phyloP scores from a whole-genome alignment of 2,113 vertebrate species.

The Perca flavescens region DNA sequence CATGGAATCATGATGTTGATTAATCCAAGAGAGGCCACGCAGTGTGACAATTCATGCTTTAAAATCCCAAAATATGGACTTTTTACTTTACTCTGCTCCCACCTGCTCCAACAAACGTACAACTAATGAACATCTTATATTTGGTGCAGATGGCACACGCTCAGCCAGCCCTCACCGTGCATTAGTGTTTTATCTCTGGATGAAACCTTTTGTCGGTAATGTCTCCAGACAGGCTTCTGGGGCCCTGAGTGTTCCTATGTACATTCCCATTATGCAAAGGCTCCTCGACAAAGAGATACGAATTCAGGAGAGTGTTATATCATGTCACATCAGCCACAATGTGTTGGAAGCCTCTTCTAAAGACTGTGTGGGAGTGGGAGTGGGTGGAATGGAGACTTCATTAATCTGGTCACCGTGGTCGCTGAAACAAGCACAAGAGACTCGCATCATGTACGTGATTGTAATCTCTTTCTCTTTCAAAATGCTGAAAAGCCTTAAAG shows the following conservation, averaged over 20 bases:
- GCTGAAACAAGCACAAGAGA: slow-evolving; percentile 23
- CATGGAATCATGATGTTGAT: too few relatives aligned
- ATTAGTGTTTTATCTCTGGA: slow-evolving; percentile 56
- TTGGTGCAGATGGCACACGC: slow-evolving; percentile 17
- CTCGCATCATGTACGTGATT: neutral
- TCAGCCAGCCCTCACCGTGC: slow-evolving; percentile 18
- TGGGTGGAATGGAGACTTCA: slow-evolving; percentile 56
- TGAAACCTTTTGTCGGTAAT: slow-evolving; percentile 64
- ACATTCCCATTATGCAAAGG: slow-evolving; percentile 62
- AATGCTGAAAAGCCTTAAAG: slow-evolving; percentile 25
- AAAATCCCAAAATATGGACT: neutral
- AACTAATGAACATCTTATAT: slow-evolving; percentile 43
- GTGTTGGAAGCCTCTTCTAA: slow-evolving; percentile 55
- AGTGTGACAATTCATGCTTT: neutral
- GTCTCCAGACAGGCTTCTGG: slow-evolving; percentile 53
- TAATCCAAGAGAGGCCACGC: neutral
- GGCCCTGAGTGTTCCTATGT: slow-evolving; percentile 53
- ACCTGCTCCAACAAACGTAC: slow-evolving; percentile 26
- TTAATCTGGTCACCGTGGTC: slow-evolving; percentile 60
- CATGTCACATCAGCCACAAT: slow-evolving; percentile 58
- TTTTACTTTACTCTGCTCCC: neutral
- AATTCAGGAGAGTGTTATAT: slow-evolving; percentile 59
- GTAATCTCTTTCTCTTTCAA: slow-evolving; percentile 34
- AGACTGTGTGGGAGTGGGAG: slow-evolving; percentile 60
- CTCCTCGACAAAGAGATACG: slow-evolving; percentile 56